These are phyloP conservation scores for Palythoa caribaeorum DNA, from an alignment of 92 coral and sea anemone genomes.

Conservation along the genomic window DNA sequence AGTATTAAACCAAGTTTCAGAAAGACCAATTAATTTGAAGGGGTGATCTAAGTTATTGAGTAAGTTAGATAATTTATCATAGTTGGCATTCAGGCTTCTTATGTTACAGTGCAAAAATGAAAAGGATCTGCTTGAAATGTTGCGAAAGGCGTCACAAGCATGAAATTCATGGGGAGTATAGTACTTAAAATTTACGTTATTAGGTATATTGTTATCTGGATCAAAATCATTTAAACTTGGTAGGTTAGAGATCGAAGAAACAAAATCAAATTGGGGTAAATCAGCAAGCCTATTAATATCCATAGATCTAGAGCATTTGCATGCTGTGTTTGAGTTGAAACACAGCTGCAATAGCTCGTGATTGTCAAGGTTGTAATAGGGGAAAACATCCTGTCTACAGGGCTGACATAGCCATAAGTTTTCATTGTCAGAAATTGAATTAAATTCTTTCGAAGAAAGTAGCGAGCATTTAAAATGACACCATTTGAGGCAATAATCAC, in stretches of 20 bases:
- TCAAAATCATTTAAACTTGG: slow-evolving; percentile 25
- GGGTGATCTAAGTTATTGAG: slow-evolving; percentile 27
- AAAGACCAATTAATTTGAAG: slow-evolving; percentile 53
- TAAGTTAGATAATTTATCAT: slow-evolving; percentile 39
- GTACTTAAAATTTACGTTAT: slow-evolving; percentile 9
- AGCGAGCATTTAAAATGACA: slow-evolving; percentile 18
- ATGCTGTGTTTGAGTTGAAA: slow-evolving; percentile 13
- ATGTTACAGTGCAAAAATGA: slow-evolving; percentile 16
- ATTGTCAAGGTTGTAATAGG: slow-evolving; percentile 13
- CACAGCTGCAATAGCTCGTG: slow-evolving; percentile 14
- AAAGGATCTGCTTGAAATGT: slow-evolving; percentile 24
- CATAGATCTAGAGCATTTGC: slow-evolving; percentile 22
- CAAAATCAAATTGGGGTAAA: slow-evolving; percentile 14
- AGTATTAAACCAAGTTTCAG: slow-evolving; percentile 46
- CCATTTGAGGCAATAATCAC: slow-evolving; percentile 25
- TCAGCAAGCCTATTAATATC: slow-evolving; percentile 20
- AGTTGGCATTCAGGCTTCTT: slow-evolving; percentile 7
- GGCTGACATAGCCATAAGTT: slow-evolving; percentile 29
- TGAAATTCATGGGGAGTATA: slow-evolving; percentile 29
- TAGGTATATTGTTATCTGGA: slow-evolving; percentile 17
- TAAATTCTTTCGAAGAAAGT: slow-evolving; percentile 21
- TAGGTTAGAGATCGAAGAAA: slow-evolving; percentile 20
- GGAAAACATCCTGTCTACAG: slow-evolving; percentile 29
- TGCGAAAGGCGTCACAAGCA: slow-evolving; percentile 27
- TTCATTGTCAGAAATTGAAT: not conserved